Evolutionary conservation across 2,797 vertebrate genomes (phyloP).

Genomic region (Eupleurogrammus muticus): DNA sequence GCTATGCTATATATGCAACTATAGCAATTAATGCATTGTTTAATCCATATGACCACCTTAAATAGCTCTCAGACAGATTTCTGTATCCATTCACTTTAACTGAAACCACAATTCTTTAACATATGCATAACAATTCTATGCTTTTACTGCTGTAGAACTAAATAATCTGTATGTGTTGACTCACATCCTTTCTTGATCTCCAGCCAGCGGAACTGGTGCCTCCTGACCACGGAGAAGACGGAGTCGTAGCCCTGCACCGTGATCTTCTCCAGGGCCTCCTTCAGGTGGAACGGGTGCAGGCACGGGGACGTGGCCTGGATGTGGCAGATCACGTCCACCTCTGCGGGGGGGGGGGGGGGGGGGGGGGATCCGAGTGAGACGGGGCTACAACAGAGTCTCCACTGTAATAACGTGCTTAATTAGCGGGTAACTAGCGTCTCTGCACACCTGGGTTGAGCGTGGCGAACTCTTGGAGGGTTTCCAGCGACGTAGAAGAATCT

Average conservation of each 20-base stretch:
- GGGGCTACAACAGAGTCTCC: too few species aligned
- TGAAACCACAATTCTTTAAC: too few species aligned
- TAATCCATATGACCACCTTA: too few species aligned
- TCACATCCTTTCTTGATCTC: conserved; percentile 90
- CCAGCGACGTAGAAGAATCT: conserved; percentile 90
- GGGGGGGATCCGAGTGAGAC: too few species aligned
- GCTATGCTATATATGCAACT: too few species aligned
- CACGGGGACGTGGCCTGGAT: conserved; percentile 97
- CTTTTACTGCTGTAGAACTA: too few species aligned
- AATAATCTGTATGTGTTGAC: conserved; percentile 6
- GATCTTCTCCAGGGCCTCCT: conserved; percentile 86
- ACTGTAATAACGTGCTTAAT: too few species aligned
- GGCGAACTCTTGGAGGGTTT: conserved; percentile 91
- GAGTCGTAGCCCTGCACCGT: conserved; percentile 85
- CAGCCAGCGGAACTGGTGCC: conserved; percentile 94
- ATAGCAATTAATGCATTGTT: too few species aligned
- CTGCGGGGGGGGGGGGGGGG: too few species aligned
- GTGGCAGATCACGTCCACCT: conserved; percentile 90
- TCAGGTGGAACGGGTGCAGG: conserved; percentile 91
- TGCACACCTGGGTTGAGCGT: conserved; percentile 80
- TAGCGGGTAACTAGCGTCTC: background rate
- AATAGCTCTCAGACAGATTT: too few species aligned
- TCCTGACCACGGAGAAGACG: conserved; percentile 93
- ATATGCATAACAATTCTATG: too few species aligned
- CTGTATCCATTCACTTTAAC: too few species aligned